These are phyloP conservation scores for Acanthosoma haemorrhoidale DNA, from an alignment of 2,888 invertebrate genomes.

Conservation along the genomic window DNA sequence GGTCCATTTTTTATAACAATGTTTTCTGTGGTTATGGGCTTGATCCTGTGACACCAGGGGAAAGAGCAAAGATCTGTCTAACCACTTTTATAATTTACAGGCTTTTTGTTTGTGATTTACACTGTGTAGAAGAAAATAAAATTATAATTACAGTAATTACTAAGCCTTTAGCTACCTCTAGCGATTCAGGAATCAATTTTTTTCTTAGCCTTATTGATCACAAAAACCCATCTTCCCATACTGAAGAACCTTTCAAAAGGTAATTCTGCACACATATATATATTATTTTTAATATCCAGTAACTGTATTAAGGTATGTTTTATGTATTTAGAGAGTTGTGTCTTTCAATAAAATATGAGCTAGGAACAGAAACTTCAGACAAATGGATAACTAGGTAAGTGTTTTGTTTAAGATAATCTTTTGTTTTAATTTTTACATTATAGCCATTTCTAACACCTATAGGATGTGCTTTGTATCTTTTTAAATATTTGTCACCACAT, in stretches of 20 bases:
- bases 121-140: neutral
- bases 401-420: too few relatives aligned
- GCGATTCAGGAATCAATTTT: neutral
- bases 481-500: too few relatives aligned
- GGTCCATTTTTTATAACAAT: too few relatives aligned
- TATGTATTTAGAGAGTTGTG: neutral
- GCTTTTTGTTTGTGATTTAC: constrained; percentile 14
- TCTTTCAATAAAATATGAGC: neutral
- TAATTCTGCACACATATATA: neutral
- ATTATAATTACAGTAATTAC: neutral
- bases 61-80: neutral
- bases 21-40: too few relatives aligned
- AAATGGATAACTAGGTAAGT: neutral
- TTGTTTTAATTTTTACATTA: too few relatives aligned
- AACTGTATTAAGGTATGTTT: neutral
- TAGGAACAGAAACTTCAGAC: neutral
- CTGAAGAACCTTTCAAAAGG: neutral
- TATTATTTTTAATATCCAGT: neutral
- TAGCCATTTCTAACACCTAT: too few relatives aligned
- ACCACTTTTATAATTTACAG: neutral
- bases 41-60: too few relatives aligned
- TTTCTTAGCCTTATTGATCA: neutral
- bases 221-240: neutral
- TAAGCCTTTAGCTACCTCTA: neutral
- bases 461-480: too few relatives aligned